Evolutionary conservation across 2,888 invertebrate species (phyloP).

Genomic region (Caenorhabditis panamensis): DNA sequence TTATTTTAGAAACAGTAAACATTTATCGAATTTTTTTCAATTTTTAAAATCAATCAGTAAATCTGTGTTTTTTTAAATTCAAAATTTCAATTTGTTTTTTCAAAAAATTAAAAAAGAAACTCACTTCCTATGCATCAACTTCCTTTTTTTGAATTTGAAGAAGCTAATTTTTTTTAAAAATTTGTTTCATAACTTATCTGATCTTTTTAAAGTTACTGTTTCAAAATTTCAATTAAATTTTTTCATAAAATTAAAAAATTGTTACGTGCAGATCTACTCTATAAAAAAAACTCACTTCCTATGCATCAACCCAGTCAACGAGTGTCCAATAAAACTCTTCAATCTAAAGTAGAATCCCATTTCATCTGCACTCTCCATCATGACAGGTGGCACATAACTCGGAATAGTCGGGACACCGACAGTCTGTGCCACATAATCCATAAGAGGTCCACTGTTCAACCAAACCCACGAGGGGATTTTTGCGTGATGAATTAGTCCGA

Average conservation of each 20-base stretch:
- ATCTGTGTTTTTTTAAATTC: too few species aligned
- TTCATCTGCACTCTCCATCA: slow-evolving; percentile 71
- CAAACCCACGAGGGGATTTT: slow-evolving; percentile 78
- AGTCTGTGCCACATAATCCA: slow-evolving; percentile 70
- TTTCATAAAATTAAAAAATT: not conserved
- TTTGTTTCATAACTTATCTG: too few species aligned
- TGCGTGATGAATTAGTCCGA: slow-evolving; percentile 73
- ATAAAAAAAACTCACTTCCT: slow-evolving; percentile 5
- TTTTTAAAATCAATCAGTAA: too few species aligned
- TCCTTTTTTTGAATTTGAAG: not conserved
- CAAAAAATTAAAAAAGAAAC: not conserved
- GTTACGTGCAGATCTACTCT: not conserved
- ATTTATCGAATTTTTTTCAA: too few species aligned
- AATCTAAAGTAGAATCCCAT: slow-evolving; percentile 71
- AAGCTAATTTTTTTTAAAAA: too few species aligned
- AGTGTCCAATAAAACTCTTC: slow-evolving; percentile 72
- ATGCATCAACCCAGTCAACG: slow-evolving; percentile 15
- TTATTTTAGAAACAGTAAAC: too few species aligned
- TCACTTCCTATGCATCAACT: slow-evolving; percentile 21
- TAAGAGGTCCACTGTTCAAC: slow-evolving; percentile 74
- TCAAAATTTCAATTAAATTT: not conserved
- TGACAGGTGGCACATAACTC: slow-evolving; percentile 70
- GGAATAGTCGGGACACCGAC: slow-evolving; percentile 74
- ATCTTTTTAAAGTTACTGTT: not conserved
- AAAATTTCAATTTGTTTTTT: too few species aligned